These are phyloP conservation scores for Porites australiensis DNA, from an alignment of 64 coral and sea anemone genomes.

Conservation along the genomic window DNA sequence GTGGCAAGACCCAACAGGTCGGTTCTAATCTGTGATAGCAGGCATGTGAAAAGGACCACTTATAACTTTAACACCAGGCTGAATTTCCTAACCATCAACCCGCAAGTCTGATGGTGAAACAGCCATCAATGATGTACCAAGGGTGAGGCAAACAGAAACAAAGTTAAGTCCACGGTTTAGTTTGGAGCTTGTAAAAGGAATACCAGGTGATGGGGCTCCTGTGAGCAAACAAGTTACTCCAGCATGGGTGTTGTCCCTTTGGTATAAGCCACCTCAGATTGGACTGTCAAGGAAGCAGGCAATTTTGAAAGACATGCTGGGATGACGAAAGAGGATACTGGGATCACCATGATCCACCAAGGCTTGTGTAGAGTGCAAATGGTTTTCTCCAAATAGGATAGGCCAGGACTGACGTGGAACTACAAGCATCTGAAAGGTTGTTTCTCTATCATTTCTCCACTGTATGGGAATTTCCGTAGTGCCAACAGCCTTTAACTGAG, in stretches of 20 bases:
- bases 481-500: not conserved
- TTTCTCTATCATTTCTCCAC: not conserved
- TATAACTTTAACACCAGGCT: conserved; percentile 31
- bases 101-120: too few relatives aligned
- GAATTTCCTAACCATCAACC: too few relatives aligned
- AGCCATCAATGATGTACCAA: not conserved
- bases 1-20: too few relatives aligned
- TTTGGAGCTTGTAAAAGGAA: not conserved
- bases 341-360: conserved; percentile 31
- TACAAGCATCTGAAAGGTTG: conserved; percentile 36
- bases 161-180: conserved; percentile 43
- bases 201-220: conserved; percentile 1
- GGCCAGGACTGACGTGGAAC: conserved; percentile 40
- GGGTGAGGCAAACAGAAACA: conserved; percentile 43
- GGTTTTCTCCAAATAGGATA: conserved; percentile 60
- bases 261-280: not conserved
- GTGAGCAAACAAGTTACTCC: conserved; percentile 36
- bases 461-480: conserved; percentile 25
- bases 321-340: conserved; percentile 7
- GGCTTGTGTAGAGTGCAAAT: conserved; percentile 43
- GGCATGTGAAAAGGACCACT: conserved; percentile 22
- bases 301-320: conserved; percentile 24
- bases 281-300: conserved; percentile 5
- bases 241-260: not conserved
- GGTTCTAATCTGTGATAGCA: too few relatives aligned